These are phyloP conservation scores for Montifringilla adamsi DNA, from an alignment of 2,113 vertebrate genomes.

Conservation along the genomic window DNA sequence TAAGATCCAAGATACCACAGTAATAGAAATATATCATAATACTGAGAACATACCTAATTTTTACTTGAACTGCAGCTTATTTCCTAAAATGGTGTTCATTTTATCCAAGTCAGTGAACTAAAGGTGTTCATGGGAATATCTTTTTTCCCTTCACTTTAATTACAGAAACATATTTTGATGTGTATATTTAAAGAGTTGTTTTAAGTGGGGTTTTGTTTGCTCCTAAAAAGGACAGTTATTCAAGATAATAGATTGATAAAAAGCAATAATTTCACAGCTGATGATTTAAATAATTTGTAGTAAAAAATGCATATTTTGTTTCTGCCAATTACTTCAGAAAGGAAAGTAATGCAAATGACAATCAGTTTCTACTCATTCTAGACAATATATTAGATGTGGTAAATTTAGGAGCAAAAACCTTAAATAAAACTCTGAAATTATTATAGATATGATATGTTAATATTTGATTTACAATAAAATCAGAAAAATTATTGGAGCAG, in stretches of 20 bases:
- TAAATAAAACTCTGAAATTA: neutral
- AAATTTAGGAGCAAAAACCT: neutral
- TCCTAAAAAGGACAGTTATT: neutral
- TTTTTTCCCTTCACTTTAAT: neutral
- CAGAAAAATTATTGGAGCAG: neutral
- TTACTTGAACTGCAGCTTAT: neutral
- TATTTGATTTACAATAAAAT: conserved; percentile 14
- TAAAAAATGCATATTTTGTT: neutral
- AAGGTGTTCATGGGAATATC: neutral
- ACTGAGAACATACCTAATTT: neutral
- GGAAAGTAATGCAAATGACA: neutral
- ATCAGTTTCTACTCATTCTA: neutral
- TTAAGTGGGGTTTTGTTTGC: neutral
- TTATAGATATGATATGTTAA: neutral
- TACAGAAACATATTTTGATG: neutral
- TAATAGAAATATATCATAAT: neutral
- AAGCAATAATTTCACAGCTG: neutral
- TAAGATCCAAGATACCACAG: neutral
- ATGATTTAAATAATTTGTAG: neutral
- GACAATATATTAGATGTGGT: neutral
- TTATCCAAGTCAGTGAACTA: neutral
- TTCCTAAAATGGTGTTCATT: neutral
- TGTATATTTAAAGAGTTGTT: neutral
- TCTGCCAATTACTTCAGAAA: neutral
- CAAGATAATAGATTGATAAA: neutral